Conservation (phyloP, 2,113 vertebrate species). For the Antennarius striatus region DNA sequence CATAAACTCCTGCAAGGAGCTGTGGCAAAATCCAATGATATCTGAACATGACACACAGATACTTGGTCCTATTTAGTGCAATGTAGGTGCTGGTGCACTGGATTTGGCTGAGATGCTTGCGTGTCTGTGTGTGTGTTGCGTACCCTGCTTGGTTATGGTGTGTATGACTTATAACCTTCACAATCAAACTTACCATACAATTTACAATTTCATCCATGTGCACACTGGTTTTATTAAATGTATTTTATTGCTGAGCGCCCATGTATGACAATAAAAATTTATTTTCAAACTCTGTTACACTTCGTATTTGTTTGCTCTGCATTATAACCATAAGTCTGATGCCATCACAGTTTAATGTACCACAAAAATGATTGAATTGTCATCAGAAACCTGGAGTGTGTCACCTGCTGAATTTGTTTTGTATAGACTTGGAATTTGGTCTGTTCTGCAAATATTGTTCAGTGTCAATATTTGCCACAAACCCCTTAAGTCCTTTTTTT, state of each 20-base stretch:
- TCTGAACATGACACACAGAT: not conserved
- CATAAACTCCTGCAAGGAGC: not conserved
- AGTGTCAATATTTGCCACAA: no score
- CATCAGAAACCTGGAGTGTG: not conserved
- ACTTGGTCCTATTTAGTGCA: not conserved
- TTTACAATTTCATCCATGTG: constrained; percentile 13
- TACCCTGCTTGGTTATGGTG: constrained; percentile 7
- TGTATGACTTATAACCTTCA: constrained; percentile 14
- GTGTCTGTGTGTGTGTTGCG: not conserved
- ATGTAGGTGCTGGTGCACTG: not conserved
- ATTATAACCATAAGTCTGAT: not conserved
- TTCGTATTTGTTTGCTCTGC: not conserved
- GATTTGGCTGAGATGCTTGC: not conserved
- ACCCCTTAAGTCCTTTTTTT: no score
- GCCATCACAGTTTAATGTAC: not conserved
- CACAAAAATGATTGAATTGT: not conserved
- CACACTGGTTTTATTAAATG: constrained; percentile 43
- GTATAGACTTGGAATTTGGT: no score
- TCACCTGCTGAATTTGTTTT: no score
- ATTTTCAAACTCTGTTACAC: constrained; percentile 52
- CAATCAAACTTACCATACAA: constrained; percentile 16
- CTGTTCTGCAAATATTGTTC: no score
- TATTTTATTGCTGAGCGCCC: constrained; percentile 47
- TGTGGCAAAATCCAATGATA: constrained; percentile 10
- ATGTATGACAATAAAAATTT: constrained; percentile 57